Percentiles rank a stretch among this genome's conserved stretches.
phyloP scores from a whole-genome alignment of 2,113 vertebrate species.

The Dunckerocampus dactyliophorus region DNA sequence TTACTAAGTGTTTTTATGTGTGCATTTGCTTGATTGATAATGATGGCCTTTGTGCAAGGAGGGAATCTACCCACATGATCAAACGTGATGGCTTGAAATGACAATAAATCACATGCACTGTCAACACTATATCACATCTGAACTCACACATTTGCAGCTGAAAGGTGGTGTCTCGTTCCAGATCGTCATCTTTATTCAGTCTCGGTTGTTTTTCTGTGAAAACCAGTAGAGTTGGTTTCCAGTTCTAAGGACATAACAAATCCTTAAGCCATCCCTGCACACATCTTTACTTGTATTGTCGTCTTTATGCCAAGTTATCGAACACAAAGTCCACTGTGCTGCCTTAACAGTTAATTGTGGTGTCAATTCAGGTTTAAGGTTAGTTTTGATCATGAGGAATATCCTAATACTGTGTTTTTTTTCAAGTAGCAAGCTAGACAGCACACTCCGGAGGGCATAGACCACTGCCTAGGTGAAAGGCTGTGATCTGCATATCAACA shows the following conservation, averaged over 20 bases:
- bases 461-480: no score
- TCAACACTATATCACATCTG: no score
- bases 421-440: no score
- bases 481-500: no score
- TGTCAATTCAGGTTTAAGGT: no score
- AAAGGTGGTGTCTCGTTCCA: conserved; percentile 1
- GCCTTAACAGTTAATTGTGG: no score
- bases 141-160: conserved; percentile 11
- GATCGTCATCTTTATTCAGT: not conserved
- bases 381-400: no score
- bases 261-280: no score
- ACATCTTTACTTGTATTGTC: not conserved
- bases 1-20: conserved; percentile 16
- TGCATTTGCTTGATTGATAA: conserved; percentile 26
- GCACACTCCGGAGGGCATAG: no score
- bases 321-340: no score
- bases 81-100: conserved; percentile 53
- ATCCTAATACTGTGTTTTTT: no score
- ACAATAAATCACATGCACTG: conserved; percentile 36
- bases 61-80: conserved; percentile 44
- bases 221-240: conserved; percentile 18
- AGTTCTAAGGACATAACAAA: conserved; percentile 1
- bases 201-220: conserved; percentile 4
- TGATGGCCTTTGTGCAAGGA: conserved; percentile 40
- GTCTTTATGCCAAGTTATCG: no score